These are phyloP conservation scores for Subanguina moxae DNA, from an alignment of 1,140 invertebrate genomes.

Conservation along the genomic window DNA sequence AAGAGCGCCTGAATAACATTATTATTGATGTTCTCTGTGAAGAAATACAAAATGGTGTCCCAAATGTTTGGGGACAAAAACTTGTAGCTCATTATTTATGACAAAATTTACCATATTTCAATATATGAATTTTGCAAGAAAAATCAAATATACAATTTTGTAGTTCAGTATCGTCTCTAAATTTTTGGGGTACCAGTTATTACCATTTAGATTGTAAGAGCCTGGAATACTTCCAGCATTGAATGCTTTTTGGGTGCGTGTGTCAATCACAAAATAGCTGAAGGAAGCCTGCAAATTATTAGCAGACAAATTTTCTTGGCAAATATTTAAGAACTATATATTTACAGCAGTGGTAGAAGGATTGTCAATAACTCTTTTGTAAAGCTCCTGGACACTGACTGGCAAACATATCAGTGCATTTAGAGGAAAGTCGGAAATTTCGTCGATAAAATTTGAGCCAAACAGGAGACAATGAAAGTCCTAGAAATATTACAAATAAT, in stretches of 20 bases:
- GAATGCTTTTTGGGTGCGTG: constrained; percentile 89
- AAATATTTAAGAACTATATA: not conserved
- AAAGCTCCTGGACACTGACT: constrained; percentile 70
- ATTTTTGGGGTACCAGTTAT: constrained; percentile 68
- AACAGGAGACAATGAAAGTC: constrained; percentile 64
- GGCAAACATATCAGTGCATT: constrained; percentile 86
- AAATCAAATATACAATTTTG: too few relatives aligned
- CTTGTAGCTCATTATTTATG: too few relatives aligned
- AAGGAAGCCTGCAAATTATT: constrained; percentile 62
- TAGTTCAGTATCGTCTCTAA: too few relatives aligned
- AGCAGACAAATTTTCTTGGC: not conserved
- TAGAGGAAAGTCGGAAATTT: constrained; percentile 61
- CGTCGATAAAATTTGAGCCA: constrained; percentile 60
- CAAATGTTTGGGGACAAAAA: too few relatives aligned
- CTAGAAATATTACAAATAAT: constrained; percentile 43
- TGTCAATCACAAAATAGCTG: constrained; percentile 93
- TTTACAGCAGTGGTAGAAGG: constrained; percentile 4
- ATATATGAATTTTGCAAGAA: too few relatives aligned
- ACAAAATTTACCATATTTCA: too few relatives aligned
- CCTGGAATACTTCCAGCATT: constrained; percentile 91
- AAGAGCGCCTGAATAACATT: constrained; percentile 55
- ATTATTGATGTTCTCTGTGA: not conserved
- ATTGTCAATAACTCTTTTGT: constrained; percentile 33
- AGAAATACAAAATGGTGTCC: too few relatives aligned
- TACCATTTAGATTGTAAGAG: constrained; percentile 91